Evolutionary conservation across 2,888 invertebrate species (phyloP).

Genomic region (Drosophila siamana): DNA sequence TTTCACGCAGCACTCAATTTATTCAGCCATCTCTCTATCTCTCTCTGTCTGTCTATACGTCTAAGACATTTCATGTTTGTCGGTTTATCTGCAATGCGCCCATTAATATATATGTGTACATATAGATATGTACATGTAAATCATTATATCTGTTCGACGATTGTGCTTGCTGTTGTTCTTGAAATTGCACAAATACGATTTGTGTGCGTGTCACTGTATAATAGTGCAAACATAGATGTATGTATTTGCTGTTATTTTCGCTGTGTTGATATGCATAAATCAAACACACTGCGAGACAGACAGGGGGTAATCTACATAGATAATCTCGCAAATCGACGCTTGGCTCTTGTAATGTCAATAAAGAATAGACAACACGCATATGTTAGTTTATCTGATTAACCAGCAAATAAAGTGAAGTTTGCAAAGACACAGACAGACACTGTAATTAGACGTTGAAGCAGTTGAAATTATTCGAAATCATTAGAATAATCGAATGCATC

Average conservation of each 20-base stretch:
- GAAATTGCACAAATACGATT: conserved; percentile 69
- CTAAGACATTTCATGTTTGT: background rate
- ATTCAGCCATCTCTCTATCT: background rate
- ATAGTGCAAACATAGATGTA: conserved; percentile 57
- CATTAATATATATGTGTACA: conserved; percentile 5
- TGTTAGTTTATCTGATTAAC: conserved; percentile 30
- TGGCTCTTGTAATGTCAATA: conserved; percentile 55
- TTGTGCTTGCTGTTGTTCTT: conserved; percentile 59
- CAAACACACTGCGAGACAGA: conserved; percentile 40
- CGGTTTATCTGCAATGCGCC: background rate
- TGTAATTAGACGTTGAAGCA: background rate
- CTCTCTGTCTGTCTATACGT: conserved; percentile 6
- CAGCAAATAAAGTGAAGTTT: conserved; percentile 4
- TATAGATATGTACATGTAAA: conserved; percentile 8
- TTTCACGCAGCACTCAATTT: conserved; percentile 8
- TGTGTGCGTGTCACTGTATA: conserved; percentile 53
- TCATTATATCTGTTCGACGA: conserved; percentile 35
- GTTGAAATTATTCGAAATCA: background rate
- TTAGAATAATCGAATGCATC: background rate
- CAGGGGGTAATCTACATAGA: conserved; percentile 9
- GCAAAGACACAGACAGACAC: background rate
- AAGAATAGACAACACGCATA: conserved; percentile 16
- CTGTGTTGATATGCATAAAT: conserved; percentile 61
- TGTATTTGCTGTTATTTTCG: conserved; percentile 43
- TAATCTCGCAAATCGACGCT: conserved; percentile 28